phyloP scores from a whole-genome alignment of 2,113 vertebrate species.

The Tamias sibiricus region DNA sequence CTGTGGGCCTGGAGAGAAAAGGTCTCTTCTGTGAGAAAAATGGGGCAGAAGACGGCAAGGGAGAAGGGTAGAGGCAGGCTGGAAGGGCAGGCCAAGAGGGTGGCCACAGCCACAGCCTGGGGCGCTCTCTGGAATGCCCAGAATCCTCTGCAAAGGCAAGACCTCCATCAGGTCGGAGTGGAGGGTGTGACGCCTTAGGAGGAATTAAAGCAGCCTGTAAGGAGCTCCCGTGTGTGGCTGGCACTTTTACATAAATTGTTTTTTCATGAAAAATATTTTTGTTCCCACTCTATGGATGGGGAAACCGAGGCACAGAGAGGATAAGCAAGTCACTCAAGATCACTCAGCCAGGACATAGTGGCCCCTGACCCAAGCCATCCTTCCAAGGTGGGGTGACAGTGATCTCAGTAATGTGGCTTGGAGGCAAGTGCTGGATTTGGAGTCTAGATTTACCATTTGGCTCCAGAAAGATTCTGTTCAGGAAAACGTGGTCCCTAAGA shows the following conservation, averaged over 20 bases:
- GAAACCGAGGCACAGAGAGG: constrained; percentile 4
- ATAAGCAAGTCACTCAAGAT: background rate
- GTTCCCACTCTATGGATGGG: background rate
- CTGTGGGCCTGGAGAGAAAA: constrained; percentile 74
- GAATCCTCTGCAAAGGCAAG: background rate
- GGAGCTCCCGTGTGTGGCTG: background rate
- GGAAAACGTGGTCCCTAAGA: background rate
- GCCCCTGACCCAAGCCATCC: too few species aligned
- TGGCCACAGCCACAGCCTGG: too few species aligned
- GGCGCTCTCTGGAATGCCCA: background rate
- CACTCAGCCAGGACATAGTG: fast-evolving
- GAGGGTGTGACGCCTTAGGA: background rate
- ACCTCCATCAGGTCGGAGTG: background rate
- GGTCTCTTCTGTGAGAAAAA: constrained; percentile 74
- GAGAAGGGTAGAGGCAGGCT: background rate
- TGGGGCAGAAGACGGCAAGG: background rate
- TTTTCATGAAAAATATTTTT: background rate
- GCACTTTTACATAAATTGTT: background rate
- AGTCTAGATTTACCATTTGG: background rate
- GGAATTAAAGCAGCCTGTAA: background rate
- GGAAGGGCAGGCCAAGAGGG: background rate
- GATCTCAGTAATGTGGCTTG: background rate
- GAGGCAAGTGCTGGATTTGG: background rate
- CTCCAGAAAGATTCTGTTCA: background rate
- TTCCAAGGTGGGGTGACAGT: fast-evolving